Percentiles rank a stretch among this genome's conserved stretches.
phyloP scores from a whole-genome alignment of 1,140 invertebrate genomes.

The Cherax destructor region DNA sequence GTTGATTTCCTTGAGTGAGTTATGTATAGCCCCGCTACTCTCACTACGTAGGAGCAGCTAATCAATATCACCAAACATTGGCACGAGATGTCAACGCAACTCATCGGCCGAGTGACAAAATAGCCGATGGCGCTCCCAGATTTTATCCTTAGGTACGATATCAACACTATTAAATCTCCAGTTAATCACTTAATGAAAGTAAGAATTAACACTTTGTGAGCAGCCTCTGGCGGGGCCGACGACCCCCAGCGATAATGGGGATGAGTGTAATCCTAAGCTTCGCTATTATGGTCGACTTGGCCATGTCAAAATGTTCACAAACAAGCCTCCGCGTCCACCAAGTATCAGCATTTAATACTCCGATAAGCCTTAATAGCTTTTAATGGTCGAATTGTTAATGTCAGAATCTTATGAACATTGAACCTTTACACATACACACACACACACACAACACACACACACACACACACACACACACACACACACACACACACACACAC shows the following conservation, averaged over 20 bases:
- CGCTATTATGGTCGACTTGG: neutral
- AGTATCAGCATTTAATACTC: neutral
- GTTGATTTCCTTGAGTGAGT: no score
- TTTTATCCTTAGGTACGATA: conserved; percentile 24
- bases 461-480: neutral
- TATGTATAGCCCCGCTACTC: no score
- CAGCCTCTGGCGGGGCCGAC: neutral
- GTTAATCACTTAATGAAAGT: conserved; percentile 45
- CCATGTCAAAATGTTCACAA: neutral
- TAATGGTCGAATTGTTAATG: neutral
- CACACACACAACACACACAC: neutral
- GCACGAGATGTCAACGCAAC: conserved; percentile 7
- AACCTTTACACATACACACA: neutral
- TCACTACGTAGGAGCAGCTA: no score
- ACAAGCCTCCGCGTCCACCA: neutral
- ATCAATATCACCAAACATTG: neutral
- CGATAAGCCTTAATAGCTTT: neutral
- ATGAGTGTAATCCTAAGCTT: neutral
- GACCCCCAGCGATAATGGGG: neutral
- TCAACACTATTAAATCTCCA: conserved; percentile 26
- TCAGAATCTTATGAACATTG: neutral
- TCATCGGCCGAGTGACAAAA: conserved; percentile 35
- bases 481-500: no score
- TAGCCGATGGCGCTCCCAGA: conserved; percentile 26
- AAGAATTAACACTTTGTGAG: conserved; percentile 34